phyloP scores from a whole-genome alignment of 1,140 invertebrate genomes.

The Solen grandis region DNA sequence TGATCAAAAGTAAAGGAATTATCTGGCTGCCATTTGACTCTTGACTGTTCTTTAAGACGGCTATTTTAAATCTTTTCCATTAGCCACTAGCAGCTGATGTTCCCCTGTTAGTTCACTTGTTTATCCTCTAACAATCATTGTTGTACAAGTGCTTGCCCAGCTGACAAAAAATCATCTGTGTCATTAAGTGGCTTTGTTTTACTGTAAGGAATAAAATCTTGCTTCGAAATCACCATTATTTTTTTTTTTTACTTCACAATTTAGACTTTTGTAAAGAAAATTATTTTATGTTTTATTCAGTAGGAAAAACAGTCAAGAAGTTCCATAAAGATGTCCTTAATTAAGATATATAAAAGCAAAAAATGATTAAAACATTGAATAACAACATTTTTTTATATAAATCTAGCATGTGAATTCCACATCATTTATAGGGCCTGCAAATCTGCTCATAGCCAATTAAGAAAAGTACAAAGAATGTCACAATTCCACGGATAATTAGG shows the following conservation, averaged over 20 bases:
- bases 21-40: slow-evolving; percentile 1
- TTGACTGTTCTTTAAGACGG: neutral
- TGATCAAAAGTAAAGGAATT: slow-evolving; percentile 32
- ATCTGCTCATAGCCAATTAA: too few species aligned
- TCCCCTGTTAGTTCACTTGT: neutral
- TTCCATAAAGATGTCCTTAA: too few species aligned
- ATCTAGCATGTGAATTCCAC: too few species aligned
- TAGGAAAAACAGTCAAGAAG: too few species aligned
- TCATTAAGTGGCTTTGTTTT: neutral
- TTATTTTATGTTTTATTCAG: too few species aligned
- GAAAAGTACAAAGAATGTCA: too few species aligned
- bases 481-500: neutral
- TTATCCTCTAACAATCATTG: neutral
- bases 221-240: too few species aligned
- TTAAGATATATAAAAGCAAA: too few species aligned
- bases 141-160: neutral
- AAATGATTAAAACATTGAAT: neutral
- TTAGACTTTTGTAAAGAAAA: too few species aligned
- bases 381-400: neutral
- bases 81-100: neutral
- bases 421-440: too few species aligned
- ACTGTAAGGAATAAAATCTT: neutral
- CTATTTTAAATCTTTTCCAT: neutral
- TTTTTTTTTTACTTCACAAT: too few species aligned
- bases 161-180: neutral